Conservation (phyloP, 1,140 invertebrate species). For the Eueides isabella region DNA sequence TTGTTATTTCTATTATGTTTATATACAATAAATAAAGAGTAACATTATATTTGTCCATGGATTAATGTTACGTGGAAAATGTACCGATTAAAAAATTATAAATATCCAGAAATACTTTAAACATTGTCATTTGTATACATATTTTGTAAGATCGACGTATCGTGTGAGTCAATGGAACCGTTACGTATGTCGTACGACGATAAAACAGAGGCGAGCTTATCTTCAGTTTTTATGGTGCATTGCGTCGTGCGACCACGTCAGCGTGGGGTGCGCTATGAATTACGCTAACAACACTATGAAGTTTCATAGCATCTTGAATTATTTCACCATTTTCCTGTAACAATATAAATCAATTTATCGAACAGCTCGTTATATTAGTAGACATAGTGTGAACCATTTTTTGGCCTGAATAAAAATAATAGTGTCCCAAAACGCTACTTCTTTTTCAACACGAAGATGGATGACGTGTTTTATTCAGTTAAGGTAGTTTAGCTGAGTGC, state of each 20-base stretch:
- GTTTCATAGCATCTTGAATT: slow-evolving; percentile 23
- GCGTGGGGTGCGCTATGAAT: slow-evolving; percentile 47
- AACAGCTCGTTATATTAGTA: neutral
- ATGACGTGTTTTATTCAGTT: slow-evolving; percentile 23
- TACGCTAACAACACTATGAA: slow-evolving; percentile 37
- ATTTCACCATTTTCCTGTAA: slow-evolving; percentile 13
- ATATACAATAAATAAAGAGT: too few relatives aligned
- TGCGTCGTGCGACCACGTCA: slow-evolving; percentile 51
- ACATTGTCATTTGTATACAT: neutral
- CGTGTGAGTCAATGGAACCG: slow-evolving; percentile 49
- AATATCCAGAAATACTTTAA: neutral
- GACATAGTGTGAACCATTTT: neutral
- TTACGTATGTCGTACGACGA: slow-evolving; percentile 48
- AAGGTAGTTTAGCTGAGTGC: slow-evolving; percentile 13
- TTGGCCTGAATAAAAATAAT: neutral
- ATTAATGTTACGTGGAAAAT: too few relatives aligned
- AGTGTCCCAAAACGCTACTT: neutral
- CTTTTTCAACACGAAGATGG: slow-evolving; percentile 18
- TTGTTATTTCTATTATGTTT: neutral
- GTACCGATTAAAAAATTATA: too few relatives aligned
- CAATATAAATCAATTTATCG: neutral
- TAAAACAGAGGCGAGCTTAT: slow-evolving; percentile 70
- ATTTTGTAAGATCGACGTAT: slow-evolving; percentile 20
- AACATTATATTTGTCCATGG: too few relatives aligned
- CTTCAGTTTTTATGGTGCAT: slow-evolving; percentile 72